A percentile compares a stretch with the other conserved stretches of the same genome.
phyloP scores from a whole-genome alignment of 92 coral and sea anemone species.

The Siderastrea siderea region DNA sequence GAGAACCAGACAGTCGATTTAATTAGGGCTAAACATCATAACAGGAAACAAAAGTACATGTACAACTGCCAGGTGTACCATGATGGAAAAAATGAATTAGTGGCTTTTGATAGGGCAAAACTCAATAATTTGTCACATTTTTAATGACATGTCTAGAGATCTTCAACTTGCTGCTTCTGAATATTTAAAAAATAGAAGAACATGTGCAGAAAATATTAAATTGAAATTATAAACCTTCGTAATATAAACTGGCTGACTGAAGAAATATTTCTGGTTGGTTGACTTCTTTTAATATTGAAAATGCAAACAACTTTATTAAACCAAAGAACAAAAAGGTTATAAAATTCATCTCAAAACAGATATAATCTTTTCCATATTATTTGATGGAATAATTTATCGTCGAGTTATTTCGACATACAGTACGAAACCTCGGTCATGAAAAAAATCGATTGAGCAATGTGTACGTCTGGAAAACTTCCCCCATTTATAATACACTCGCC shows the following conservation, averaged over 20 bases:
- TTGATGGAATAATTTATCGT: no score
- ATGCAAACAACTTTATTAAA: slow-evolving; percentile 4
- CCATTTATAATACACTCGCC: not conserved
- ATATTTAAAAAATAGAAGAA: not conserved
- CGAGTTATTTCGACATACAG: not conserved
- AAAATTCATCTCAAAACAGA: not conserved
- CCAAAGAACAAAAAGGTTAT: slow-evolving; percentile 1
- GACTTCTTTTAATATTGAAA: not conserved
- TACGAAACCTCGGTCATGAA: not conserved
- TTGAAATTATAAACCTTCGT: no score
- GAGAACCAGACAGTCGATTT: not conserved
- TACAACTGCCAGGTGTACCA: not conserved
- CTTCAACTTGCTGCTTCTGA: no score
- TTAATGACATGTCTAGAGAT: not conserved
- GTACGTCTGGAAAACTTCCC: not conserved
- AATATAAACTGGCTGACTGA: no score
- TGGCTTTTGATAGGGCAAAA: not conserved
- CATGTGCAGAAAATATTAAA: no score
- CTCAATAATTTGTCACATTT: not conserved
- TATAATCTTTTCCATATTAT: not conserved
- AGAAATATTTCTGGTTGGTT: not conserved
- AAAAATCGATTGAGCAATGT: not conserved
- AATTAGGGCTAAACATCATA: not conserved
- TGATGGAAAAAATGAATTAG: not conserved
- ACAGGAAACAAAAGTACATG: not conserved